Base-by-base conservation (phyloP, 2,888 invertebrate genomes). In the Hirtodrosophila duncani region DNA sequence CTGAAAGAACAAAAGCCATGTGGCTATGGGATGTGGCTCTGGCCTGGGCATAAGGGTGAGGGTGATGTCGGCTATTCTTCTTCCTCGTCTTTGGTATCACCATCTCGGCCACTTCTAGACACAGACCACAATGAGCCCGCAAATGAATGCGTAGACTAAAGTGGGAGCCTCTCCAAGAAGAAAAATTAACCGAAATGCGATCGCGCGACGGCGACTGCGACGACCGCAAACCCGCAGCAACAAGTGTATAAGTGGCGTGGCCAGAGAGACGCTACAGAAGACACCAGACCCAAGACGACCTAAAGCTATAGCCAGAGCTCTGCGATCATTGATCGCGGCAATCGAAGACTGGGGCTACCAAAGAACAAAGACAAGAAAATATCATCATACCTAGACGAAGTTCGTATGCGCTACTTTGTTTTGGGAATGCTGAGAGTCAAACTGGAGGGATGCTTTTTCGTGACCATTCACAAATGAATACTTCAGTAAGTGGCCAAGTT, bases 171-270 rank as follows among this genome's bases (percentile, higher is more conserved):
- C 39, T 30, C 14, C 10, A 20, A 8, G 36, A 17, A 46, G 48
- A 44, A 52, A 63, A 77, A 77, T 77, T 70, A 72, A 77, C 78
- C 81, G 64, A 77, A 77, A 80, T 77, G 74, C 62, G 74, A 75
- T n/a, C n/a, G n/a, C n/a, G 57, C 74, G 68, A 57, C 31, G n/a
- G n/a, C n/a, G n/a, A n/a, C 30, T 9, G 60, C 42, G 24, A 45
- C 55, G 63, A 79, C 84, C 81, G 70, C 83, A 82, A 80, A 83
- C 83, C 84, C 82, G 83, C 83, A 81, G 82, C 79, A 83, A 84
- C 84, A 83, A 83, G 83, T 84, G 84, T 81, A 83, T 81, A 83
- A 84, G 83, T 84, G 84, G 79, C 80, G 36, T 57, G 42, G 66
- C 58, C 48, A 21, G 41, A 31, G 33, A n/a, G n/a, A n/a, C n/a